These are phyloP conservation scores for Philotrypesis tridentata DNA, from an alignment of 1,140 invertebrate species.

Conservation along the genomic window DNA sequence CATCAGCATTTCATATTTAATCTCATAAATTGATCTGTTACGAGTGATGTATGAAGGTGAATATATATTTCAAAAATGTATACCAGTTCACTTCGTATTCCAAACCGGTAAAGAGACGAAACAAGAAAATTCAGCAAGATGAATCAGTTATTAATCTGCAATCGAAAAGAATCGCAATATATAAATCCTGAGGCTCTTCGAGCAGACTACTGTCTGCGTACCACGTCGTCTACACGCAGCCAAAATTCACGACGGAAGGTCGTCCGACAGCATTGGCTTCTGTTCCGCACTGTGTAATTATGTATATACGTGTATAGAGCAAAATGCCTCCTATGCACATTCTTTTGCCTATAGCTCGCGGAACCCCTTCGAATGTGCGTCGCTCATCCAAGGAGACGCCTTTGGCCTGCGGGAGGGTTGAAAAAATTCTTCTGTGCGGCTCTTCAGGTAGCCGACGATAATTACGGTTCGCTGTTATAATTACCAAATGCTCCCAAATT, in stretches of 20 bases:
- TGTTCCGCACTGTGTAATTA: conserved; percentile 53
- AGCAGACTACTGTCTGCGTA: neutral
- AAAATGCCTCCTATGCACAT: neutral
- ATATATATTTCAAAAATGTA: too few relatives aligned
- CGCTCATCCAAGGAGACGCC: neutral
- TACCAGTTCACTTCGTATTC: too few relatives aligned
- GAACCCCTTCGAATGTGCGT: neutral
- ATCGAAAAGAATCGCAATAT: neutral
- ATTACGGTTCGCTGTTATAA: neutral
- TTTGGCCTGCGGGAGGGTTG: neutral
- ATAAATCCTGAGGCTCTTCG: neutral
- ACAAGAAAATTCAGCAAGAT: too few relatives aligned
- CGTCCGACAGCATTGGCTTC: conserved; percentile 20
- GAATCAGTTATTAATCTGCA: neutral
- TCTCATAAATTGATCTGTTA: too few relatives aligned
- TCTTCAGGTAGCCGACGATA: neutral
- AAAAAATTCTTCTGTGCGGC: neutral
- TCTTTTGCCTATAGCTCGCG: neutral
- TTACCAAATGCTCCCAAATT: neutral
- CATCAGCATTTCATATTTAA: too few relatives aligned
- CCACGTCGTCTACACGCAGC: neutral
- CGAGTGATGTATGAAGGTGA: too few relatives aligned
- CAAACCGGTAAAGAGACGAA: too few relatives aligned
- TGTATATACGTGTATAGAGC: neutral
- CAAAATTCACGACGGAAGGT: neutral